Base-by-base conservation (phyloP, 2,888 invertebrate species). In the Polyommatus icarus region DNA sequence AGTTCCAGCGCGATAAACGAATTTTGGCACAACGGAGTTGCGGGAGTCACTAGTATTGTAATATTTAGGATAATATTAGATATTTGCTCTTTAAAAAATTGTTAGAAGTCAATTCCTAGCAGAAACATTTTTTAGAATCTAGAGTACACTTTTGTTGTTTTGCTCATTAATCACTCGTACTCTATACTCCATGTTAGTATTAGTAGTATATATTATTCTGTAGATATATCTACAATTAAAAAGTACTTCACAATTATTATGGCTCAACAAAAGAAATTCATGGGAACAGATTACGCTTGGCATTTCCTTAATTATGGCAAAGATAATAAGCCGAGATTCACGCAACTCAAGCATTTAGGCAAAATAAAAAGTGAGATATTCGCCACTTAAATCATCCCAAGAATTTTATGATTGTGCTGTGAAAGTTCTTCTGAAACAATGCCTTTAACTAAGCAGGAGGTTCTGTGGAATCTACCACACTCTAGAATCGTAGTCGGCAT, bases 231-330 rank as follows among this genome's bases (percentile, higher is more conserved):
- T 50, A 54, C 4, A 54, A 54, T 54, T 54, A 54, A 54, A 46
- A 54, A 54, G 15, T 50, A 54, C 54, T 54, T 18, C 54, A 54
- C 54, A 54, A 54, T 54, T 54, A 54, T 54, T 50, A 54, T 18
- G 54, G 54, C 18, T 20, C 15, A 67, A 29, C 29, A 67, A 67
- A 67, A 32, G 67, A 32, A 67, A 67, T 29, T 67, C 67, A 67
- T 67, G 67, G 67, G 67, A 67, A 67, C 29, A 67, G 29, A 32
- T 67, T 67, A 67, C 29, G 67, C 67, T 29, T 67, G 67, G 67
- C 5, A 29, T 67, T 67, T 67, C 18, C 29, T 67, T 67, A 67
- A 67, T 67, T 67, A 67, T 29, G 18, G 67, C 67, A 29, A 67
- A 67, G 67, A 67, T 67, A 67, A 29, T 67, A 32, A 67, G 67